Conservation (phyloP, 2,888 invertebrate genomes). For the Gisinianus flammeolus region DNA sequence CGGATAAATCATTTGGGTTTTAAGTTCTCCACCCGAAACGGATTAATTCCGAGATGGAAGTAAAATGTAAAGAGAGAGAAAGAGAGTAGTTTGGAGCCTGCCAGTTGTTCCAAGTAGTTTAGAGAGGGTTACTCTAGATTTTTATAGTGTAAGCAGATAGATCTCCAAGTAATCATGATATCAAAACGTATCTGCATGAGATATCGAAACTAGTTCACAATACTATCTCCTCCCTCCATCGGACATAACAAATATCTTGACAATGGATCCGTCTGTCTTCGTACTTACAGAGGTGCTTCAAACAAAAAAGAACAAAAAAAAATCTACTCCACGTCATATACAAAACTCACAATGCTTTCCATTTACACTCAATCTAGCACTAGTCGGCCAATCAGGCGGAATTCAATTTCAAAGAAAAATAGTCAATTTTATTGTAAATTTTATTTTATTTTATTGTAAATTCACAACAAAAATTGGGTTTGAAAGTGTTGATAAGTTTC, state of each 20-base stretch:
- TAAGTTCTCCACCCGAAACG: background rate
- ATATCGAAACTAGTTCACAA: background rate
- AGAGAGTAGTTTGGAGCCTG: background rate
- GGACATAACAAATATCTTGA: background rate
- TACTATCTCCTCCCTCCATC: background rate
- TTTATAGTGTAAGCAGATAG: background rate
- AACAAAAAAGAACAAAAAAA: no score
- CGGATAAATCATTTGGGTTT: background rate
- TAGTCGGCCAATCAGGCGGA: no score
- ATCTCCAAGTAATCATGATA: background rate
- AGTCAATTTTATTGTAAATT: no score
- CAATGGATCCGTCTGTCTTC: background rate
- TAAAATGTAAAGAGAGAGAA: no score
- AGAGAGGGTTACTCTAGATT: background rate
- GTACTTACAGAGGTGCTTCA: no score
- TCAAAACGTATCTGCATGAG: background rate
- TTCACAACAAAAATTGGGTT: no score
- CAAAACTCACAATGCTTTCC: no score
- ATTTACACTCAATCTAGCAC: no score
- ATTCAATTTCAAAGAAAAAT: no score
- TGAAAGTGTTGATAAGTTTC: no score
- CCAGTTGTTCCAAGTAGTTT: background rate
- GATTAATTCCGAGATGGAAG: background rate
- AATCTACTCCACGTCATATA: no score
- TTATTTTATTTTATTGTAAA: no score